Evolutionary conservation across 2,797 vertebrate genomes (phyloP).

Genomic region (Rhinichthys osculus): DNA sequence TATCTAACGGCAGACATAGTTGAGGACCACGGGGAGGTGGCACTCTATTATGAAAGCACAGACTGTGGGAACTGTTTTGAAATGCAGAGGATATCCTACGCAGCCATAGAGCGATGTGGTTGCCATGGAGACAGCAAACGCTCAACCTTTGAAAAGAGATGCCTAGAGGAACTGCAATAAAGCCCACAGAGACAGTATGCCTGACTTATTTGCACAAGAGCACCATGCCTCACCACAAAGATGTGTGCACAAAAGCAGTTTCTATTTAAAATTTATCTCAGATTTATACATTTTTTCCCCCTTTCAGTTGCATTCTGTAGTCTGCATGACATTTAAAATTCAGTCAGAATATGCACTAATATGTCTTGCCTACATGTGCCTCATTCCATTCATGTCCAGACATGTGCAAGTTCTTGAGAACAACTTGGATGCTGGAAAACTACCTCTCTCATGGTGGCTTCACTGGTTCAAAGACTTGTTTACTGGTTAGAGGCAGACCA

Average conservation of each 20-base stretch:
- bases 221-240: slow-evolving; percentile 21
- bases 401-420: slow-evolving; percentile 13
- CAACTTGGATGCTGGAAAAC: neutral
- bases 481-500: neutral
- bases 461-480: neutral
- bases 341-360: neutral
- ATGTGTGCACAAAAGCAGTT: slow-evolving; percentile 12
- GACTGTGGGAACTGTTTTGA: slow-evolving; percentile 72
- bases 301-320: neutral
- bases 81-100: slow-evolving; percentile 74
- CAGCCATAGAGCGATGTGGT: slow-evolving; percentile 66
- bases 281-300: neutral
- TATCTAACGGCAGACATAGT: slow-evolving; percentile 35
- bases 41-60: slow-evolving; percentile 51
- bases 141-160: slow-evolving; percentile 52
- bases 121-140: slow-evolving; percentile 75
- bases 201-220: slow-evolving; percentile 46
- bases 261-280: neutral
- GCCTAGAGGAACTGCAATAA: slow-evolving; percentile 44
- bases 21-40: slow-evolving; percentile 32
- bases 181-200: slow-evolving; percentile 49
- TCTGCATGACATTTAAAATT: slow-evolving; percentile 28
- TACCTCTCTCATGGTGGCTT: neutral
- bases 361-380: neutral
- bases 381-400: slow-evolving; percentile 41